Percentiles rank a stretch among this genome's conserved stretches.
Evolutionary conservation across 2,113 vertebrate species (phyloP).

Genomic region (Dipodomys stephensi): DNA sequence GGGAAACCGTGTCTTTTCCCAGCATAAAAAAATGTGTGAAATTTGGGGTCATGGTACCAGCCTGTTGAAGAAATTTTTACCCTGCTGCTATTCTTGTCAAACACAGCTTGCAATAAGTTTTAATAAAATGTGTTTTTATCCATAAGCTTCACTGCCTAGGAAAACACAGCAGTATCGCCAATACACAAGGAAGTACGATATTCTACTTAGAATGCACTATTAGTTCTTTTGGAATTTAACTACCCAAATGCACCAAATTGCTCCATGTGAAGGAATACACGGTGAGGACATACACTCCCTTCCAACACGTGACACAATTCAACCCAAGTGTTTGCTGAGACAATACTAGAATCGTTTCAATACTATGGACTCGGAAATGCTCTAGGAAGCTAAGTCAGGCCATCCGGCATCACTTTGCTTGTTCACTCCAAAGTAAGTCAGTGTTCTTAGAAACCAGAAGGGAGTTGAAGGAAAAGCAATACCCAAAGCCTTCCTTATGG

Average conservation of each 20-base stretch:
- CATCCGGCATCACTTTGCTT: background rate
- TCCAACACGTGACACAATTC: background rate
- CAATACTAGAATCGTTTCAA: background rate
- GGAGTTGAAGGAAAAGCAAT: conserved; percentile 31
- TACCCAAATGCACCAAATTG: background rate
- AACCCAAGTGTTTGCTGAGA: background rate
- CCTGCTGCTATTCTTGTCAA: background rate
- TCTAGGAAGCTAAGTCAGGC: background rate
- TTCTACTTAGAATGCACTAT: background rate
- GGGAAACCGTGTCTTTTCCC: conserved; percentile 23
- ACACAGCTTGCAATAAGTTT: conserved; percentile 30
- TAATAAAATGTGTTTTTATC: conserved; percentile 47
- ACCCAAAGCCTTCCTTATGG: background rate
- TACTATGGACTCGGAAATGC: background rate
- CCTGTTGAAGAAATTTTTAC: conserved; percentile 76
- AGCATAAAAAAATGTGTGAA: conserved; percentile 71
- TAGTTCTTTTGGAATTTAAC: conserved; percentile 47
- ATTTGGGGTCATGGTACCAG: conserved; percentile 77
- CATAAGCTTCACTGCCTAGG: background rate
- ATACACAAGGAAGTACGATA: background rate
- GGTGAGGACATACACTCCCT: background rate
- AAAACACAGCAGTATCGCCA: background rate
- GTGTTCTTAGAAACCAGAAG: background rate
- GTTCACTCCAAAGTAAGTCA: background rate
- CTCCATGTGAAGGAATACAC: background rate